Base-by-base conservation (phyloP, 1,140 invertebrate genomes). In the Holcopasites calliopsidis region DNA sequence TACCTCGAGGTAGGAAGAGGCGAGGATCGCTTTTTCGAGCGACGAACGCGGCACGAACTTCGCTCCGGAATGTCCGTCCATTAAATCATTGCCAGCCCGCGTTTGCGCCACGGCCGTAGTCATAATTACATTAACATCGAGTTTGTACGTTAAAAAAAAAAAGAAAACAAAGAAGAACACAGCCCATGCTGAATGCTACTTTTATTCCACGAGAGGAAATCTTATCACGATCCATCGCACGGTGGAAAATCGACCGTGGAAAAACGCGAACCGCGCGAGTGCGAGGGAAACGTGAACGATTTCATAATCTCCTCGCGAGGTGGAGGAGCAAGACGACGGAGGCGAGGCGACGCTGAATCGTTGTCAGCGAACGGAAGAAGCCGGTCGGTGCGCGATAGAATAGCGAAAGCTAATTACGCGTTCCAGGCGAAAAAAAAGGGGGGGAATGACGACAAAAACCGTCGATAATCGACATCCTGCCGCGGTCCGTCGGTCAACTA, bases 371-470 rank as follows among this genome's bases (percentile, higher is more conserved):
- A 62, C 77, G 79, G 79, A 80, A n/a, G n/a, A n/a, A 71, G 80
- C 74, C 28, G 58, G 33, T 65, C 76, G 82, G 80, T 86, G 81
- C 86, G 86, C 84, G 82, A 80, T 86, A 87, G 82, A 89, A 88
- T 88, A 89, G 88, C 82, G 87, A 89, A 89, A 89, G 88, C 82
- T 86, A 86, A 86, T 86, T 86, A 86, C 84, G 85, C 85, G 82
- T 78, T 82, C 72, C 54, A 78, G 58, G 64, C 66, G 65, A 76
- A 38, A 62, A 50, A 64, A 78, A 64, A 31, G 31, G 26, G 21
- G 65, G 65, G 50, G 78, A 77, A 80, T 79, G 72, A 42, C 23
- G 64, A 83, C 84, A 85, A 85, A 85, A 85, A 85, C 66, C 83
- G 71, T 85, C 84, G 84, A 85, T 85, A 85, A 85, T 85, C 84